phyloP scores from a whole-genome alignment of 2,888 invertebrate genomes.

The Patella caerulea region DNA sequence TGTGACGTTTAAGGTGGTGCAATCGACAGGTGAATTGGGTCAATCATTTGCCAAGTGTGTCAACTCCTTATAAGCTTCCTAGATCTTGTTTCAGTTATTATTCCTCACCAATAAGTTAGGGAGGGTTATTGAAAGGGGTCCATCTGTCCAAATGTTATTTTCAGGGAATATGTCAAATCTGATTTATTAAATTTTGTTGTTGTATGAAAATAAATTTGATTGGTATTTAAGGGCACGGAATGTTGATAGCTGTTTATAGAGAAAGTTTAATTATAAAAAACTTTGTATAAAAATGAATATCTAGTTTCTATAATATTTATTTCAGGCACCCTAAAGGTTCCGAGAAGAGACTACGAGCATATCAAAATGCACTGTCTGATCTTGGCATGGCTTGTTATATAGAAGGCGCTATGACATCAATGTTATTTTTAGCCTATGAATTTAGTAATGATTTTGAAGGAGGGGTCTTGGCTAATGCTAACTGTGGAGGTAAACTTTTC shows the following conservation, averaged over 20 bases:
- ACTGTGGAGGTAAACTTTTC: conserved; percentile 59
- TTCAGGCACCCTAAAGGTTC: conserved; percentile 48
- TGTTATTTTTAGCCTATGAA: conserved; percentile 58
- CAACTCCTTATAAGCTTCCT: too few species aligned
- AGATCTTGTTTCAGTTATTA: too few species aligned
- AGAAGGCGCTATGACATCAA: conserved; percentile 58
- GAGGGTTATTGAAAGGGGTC: too few species aligned
- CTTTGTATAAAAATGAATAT: not conserved
- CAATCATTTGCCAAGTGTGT: too few species aligned
- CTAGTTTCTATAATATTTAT: not conserved
- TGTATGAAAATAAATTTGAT: too few species aligned
- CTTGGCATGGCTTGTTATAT: conserved; percentile 64
- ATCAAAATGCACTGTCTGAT: conserved; percentile 47
- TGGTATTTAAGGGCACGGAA: not conserved
- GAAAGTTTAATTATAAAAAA: not conserved
- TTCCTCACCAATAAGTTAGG: too few species aligned
- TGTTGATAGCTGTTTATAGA: not conserved
- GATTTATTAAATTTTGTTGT: not conserved
- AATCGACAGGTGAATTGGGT: too few species aligned
- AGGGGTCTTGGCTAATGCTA: conserved; percentile 61
- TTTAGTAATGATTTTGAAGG: conserved; percentile 58
- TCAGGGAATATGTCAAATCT: not conserved
- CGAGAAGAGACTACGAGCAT: conserved; percentile 46
- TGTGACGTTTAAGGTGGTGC: too few species aligned
- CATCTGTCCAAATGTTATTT: too few species aligned